Evolutionary conservation across 2,888 invertebrate species (phyloP).

Genomic region (Eupithecia centaureata): DNA sequence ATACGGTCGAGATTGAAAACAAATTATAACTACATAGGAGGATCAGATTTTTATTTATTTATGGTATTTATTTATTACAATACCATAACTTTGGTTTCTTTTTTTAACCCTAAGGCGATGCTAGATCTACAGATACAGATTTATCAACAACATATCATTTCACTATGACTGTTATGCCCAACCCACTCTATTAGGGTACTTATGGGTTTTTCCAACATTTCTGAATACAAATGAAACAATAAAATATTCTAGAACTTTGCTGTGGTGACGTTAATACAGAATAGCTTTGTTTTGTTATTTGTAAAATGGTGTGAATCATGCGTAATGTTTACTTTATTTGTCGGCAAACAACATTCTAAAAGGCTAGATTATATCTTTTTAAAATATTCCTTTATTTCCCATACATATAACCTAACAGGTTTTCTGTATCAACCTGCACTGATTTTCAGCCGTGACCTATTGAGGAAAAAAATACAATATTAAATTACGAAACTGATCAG

Average conservation of each 20-base stretch:
- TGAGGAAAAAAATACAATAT: too few species aligned
- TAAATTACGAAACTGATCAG: too few species aligned
- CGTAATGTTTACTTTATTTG: neutral
- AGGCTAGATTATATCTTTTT: neutral
- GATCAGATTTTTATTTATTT: too few species aligned
- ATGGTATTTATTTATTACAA: too few species aligned
- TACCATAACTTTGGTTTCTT: too few species aligned
- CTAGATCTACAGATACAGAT: too few species aligned
- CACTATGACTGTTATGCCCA: neutral
- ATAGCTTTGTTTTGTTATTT: neutral
- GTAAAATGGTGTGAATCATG: neutral
- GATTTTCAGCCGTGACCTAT: too few species aligned
- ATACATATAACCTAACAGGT: too few species aligned
- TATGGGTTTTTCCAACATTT: neutral
- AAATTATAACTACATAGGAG: neutral
- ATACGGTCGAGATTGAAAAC: neutral
- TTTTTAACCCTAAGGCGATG: too few species aligned
- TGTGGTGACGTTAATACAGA: neutral
- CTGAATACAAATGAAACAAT: neutral
- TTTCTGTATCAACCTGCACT: too few species aligned
- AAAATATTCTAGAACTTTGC: neutral
- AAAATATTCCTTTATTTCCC: neutral
- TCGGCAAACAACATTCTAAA: neutral
- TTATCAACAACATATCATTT: neutral
- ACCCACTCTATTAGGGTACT: neutral